These are phyloP conservation scores for Lysandra coridon DNA, from an alignment of 2,888 invertebrate species.

Conservation along the genomic window DNA sequence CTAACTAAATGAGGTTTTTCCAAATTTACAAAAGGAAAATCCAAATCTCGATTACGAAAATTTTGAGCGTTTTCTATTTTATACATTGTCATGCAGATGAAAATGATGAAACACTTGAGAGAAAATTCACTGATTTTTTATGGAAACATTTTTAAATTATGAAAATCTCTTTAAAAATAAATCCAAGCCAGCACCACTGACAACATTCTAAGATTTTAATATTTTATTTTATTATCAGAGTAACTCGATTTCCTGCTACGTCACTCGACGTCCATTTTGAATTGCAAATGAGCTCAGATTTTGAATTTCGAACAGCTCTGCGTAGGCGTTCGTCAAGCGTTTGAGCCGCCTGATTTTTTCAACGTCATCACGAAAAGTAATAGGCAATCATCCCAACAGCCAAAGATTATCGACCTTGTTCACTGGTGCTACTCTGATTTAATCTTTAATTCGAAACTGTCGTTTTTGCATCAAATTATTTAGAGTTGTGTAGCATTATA, in stretches of 20 bases:
- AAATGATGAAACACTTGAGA: too few species aligned
- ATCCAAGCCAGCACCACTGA: slow-evolving; percentile 30
- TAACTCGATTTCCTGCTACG: slow-evolving; percentile 68
- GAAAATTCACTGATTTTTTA: too few species aligned
- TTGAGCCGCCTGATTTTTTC: slow-evolving; percentile 47
- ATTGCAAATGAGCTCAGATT: slow-evolving; percentile 68
- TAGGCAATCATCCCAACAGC: slow-evolving; percentile 28
- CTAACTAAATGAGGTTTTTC: too few species aligned
- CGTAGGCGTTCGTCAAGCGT: slow-evolving; percentile 55
- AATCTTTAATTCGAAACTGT: not conserved
- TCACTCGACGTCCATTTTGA: slow-evolving; percentile 59
- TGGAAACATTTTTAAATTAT: too few species aligned
- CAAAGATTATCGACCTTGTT: not conserved
- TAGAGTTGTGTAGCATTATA: not conserved
- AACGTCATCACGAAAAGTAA: slow-evolving; percentile 36
- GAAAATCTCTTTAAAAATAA: not conserved
- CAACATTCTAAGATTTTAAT: slow-evolving; percentile 36
- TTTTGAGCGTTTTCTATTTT: too few species aligned
- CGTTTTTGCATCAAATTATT: not conserved
- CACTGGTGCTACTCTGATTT: not conserved
- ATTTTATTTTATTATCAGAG: slow-evolving; percentile 47
- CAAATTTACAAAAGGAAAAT: too few species aligned
- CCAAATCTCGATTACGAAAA: too few species aligned
- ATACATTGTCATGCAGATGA: too few species aligned
- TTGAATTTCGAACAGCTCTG: slow-evolving; percentile 63